Evolutionary conservation across 1,140 invertebrate genomes (phyloP).

Genomic region (Riptortus pedestris): DNA sequence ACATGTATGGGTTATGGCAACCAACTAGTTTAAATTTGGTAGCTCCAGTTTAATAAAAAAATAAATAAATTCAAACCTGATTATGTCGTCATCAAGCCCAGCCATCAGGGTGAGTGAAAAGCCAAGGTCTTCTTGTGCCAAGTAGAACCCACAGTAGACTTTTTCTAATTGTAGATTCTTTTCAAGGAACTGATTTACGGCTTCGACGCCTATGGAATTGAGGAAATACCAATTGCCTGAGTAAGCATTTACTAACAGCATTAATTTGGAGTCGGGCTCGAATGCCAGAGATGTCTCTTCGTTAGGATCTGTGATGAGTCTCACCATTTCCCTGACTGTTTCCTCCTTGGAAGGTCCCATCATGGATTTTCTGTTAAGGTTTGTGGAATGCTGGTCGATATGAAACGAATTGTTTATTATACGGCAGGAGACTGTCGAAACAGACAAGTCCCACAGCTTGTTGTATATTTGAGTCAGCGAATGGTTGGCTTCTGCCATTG

Average conservation of each 20-base stretch:
- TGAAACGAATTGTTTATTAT: background rate
- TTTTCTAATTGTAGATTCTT: background rate
- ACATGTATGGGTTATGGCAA: no score
- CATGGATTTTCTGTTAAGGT: background rate
- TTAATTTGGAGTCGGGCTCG: background rate
- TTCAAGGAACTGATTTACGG: background rate
- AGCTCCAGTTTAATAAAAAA: background rate
- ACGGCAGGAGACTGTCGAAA: background rate
- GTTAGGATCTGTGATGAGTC: background rate
- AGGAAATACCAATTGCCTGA: background rate
- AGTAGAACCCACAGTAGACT: background rate
- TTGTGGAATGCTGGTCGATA: no score
- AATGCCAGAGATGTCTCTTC: background rate
- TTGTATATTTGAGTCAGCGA: background rate
- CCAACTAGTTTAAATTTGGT: no score
- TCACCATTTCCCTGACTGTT: background rate
- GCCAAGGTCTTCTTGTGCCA: background rate
- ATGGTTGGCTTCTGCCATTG: background rate
- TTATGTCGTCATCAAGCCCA: background rate
- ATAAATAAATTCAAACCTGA: background rate
- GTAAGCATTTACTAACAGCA: background rate
- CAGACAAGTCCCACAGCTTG: background rate
- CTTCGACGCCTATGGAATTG: background rate
- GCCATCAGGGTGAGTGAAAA: background rate
- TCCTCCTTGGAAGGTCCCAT: background rate